Conservation (phyloP, 64 coral and sea anemone genomes). For the Stichodactyla helianthus region DNA sequence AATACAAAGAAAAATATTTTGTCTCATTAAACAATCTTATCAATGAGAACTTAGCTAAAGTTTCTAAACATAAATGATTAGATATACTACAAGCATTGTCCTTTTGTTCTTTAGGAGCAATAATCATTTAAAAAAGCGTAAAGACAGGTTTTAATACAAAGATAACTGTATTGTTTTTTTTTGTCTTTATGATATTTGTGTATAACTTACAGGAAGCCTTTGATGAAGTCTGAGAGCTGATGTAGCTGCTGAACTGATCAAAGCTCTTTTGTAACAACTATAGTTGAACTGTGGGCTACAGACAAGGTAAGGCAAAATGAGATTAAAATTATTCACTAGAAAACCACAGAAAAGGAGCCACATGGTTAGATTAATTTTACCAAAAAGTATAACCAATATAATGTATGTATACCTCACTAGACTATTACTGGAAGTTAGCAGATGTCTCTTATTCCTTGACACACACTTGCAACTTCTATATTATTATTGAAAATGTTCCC, state of each 20-base stretch:
- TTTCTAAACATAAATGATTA: too few relatives aligned
- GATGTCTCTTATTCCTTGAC: not conserved
- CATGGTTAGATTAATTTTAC: not conserved
- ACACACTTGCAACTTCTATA: not conserved
- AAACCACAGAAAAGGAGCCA: not conserved
- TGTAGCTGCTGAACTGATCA: conserved; percentile 91
- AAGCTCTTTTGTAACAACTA: conserved; percentile 87
- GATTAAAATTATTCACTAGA: not conserved
- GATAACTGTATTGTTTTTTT: too few relatives aligned
- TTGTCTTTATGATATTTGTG: not conserved
- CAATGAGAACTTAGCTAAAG: too few relatives aligned
- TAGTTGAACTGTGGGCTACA: conserved; percentile 75
- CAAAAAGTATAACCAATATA: not conserved
- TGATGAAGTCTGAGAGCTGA: conserved; percentile 94
- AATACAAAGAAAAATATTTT: too few relatives aligned
- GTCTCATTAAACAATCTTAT: too few relatives aligned
- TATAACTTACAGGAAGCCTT: conserved; percentile 84
- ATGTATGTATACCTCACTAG: not conserved
- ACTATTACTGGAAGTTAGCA: not conserved
- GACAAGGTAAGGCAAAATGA: not conserved
- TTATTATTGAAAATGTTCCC: too few relatives aligned
- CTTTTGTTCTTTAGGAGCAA: too few relatives aligned
- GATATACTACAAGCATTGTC: too few relatives aligned
- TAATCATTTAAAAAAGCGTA: too few relatives aligned
- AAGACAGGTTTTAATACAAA: too few relatives aligned